Base-by-base conservation (phyloP, 2,113 vertebrate genomes). In the Pseudorasbora parva region DNA sequence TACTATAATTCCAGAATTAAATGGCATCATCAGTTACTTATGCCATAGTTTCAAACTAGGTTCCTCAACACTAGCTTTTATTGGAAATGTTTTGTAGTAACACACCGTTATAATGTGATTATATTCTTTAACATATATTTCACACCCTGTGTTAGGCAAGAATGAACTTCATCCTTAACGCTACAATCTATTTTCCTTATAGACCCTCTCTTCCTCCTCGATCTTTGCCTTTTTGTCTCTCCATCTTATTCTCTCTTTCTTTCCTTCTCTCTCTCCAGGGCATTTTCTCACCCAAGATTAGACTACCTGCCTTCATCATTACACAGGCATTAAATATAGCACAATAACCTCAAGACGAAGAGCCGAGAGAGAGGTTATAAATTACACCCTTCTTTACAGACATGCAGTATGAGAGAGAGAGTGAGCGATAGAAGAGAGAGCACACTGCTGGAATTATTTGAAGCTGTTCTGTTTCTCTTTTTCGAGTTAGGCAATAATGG, bases 281-380 rank as follows among this genome's bases (percentile, higher is more conserved):
- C 60, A 81, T 84, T 75, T 81, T 78, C 71, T 76, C 49, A 75
- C 69, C 47, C 59, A 81, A 45, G 60, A 69, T 75, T 84, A 69
- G 60, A 84, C 62, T 60, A 83, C 71, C 85, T 80, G 37, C 57
- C 77, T 80, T 66, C 78, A 81, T 84, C 69, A 81, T 83, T 83
- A 81, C 77, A 83, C 54, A 81, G 71, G 30, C 77, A 86, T 81
- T 86, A 86, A 76, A 84, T 76, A 81, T 69, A 84, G 82, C 82
- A 76, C 80, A 84, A 86, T 75, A 86, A 84, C 77, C 77, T 80
- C 68, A 47, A 49, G 81, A 83, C 62, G 57, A 79, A 56, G 62
- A 76, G 62, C 82, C 25, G 43, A 45, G 25, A 45, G 76, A 43
- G 23, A 81, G 27, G 82, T 81, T 87, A 81, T 77, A 81, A 81